Conservation (phyloP, 2,797 vertebrate species). For the Heliangelus exortis region DNA sequence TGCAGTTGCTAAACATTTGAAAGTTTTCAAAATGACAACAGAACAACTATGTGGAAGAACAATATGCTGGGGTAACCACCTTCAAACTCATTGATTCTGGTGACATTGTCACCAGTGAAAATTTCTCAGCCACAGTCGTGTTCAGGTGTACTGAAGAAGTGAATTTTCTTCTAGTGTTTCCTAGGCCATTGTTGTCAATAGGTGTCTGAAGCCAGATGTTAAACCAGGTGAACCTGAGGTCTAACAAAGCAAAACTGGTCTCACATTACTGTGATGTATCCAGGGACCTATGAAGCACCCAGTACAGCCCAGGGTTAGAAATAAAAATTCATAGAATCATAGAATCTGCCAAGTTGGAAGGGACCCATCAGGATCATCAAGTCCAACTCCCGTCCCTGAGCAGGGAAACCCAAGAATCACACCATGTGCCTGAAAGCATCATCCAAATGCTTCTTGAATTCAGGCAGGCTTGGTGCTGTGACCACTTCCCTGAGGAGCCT, state of each 20-base stretch:
- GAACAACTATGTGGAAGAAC: background rate
- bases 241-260: background rate
- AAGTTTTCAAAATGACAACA: background rate
- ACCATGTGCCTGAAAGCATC: no score
- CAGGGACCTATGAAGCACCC: background rate
- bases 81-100: background rate
- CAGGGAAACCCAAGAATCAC: no score
- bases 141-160: background rate
- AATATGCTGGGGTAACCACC: background rate
- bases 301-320: background rate
- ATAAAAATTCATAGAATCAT: background rate
- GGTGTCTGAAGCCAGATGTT: background rate
- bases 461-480: no score
- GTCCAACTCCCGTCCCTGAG: no score
- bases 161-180: background rate
- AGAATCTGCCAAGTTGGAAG: no score
- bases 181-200: background rate
- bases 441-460: no score
- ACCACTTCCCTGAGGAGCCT: no score
- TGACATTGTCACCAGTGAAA: background rate
- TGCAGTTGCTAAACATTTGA: background rate
- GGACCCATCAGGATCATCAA: no score
- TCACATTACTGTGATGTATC: background rate
- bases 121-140: background rate
- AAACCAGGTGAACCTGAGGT: accelerated